These are phyloP conservation scores for Bambusicola thoracicus DNA, from an alignment of 2,113 vertebrate genomes.

Conservation along the genomic window DNA sequence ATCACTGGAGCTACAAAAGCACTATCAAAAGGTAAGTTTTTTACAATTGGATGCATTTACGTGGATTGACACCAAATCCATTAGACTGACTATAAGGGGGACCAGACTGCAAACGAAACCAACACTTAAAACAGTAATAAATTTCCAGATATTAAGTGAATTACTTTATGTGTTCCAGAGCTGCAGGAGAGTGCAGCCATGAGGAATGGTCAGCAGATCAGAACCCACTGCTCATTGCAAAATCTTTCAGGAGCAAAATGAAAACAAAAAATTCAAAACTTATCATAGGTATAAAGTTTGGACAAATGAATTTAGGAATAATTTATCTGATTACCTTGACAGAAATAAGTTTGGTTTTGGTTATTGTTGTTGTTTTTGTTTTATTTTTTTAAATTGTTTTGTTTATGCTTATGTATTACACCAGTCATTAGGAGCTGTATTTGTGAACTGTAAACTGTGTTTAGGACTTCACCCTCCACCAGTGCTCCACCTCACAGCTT, in stretches of 20 bases:
- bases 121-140: background rate
- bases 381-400: background rate
- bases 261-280: background rate
- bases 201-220: background rate
- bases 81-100: background rate
- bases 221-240: constrained; percentile 34
- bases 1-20: background rate
- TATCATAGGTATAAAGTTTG: background rate
- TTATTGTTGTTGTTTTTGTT: background rate
- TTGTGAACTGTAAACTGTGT: background rate
- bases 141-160: constrained; percentile 49
- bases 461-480: background rate
- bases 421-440: accelerated
- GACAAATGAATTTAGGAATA: constrained; percentile 36
- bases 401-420: background rate
- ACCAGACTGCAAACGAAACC: background rate
- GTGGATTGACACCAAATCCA: background rate
- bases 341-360: background rate
- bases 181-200: background rate
- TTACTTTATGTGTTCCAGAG: constrained; percentile 33
- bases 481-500: background rate
- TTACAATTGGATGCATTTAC: background rate
- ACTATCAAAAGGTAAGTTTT: background rate
- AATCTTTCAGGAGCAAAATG: background rate
- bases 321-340: background rate